Base-by-base conservation (phyloP, 1,140 invertebrate species). In the Aphelenchoides besseyi region DNA sequence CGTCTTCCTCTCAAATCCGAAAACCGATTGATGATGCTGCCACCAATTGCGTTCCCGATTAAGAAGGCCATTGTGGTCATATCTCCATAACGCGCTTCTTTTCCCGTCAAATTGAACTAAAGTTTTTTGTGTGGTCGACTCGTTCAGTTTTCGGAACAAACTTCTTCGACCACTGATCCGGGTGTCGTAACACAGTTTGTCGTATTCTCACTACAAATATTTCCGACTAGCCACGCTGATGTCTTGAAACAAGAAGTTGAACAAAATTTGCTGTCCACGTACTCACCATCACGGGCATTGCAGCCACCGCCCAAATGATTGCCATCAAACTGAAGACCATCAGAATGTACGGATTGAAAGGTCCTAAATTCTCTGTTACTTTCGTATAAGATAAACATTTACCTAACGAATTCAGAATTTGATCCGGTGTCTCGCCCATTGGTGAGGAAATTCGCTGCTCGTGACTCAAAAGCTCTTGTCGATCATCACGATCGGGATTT, bases 291-390 rank as follows among this genome's bases (percentile, higher is more conserved):
- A 26, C 12, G 5, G 70, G 64, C 64, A 72, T 69, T 5, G 28
- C 64, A 2, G 69, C 26, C 3, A 75, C n/a, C 3, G 16, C 69
- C 70, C 70, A 71, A 57, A 71, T 70, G 32, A 74, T 28, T 36
- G 70, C 72, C 70, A 71, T 71, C 8, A 32, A 18, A 33, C 53
- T 32, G 37, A 71, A 71, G 72, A 73, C 18, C n/a, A 72, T 35
- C 26, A 71, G 35, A 5, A 71, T 48, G 8, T 32, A 62, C 30
- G 69, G 69, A 66, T 71, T 71, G n/a, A n/a, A n/a, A n/a, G n/a
- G n/a, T n/a, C n/a, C n/a, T n/a, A n/a, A n/a, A n/a, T n/a, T n/a
- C n/a, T n/a, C n/a, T n/a, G n/a, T n/a, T n/a, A n/a, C n/a, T n/a
- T n/a, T n/a, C n/a, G n/a, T n/a, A n/a, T n/a, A n/a, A n/a, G n/a